Evolutionary conservation across 2,113 vertebrate genomes (phyloP).

Genomic region (Aptenodytes patagonicus): DNA sequence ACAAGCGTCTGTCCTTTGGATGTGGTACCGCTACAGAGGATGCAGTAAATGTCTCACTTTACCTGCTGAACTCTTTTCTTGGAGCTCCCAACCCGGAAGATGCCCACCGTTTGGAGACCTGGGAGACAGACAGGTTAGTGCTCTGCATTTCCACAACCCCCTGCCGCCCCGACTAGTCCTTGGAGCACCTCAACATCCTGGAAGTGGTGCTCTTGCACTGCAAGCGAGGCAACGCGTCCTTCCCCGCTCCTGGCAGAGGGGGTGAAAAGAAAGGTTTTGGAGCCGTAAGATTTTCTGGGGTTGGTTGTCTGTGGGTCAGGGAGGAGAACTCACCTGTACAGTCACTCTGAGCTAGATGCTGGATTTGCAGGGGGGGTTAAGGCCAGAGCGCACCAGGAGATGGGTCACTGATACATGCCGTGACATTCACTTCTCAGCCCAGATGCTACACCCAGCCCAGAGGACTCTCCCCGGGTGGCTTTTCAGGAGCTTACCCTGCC

Average conservation of each 20-base stretch:
- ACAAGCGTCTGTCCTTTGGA: not conserved
- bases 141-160: not conserved
- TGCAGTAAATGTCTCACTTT: not conserved
- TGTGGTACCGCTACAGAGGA: not conserved
- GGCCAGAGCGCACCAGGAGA: not conserved
- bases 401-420: not conserved
- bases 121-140: not conserved
- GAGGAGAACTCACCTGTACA: not conserved
- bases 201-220: not conserved
- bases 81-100: slow-evolving; percentile 90
- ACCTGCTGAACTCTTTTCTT: slow-evolving; percentile 89
- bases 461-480: not conserved
- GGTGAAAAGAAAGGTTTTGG: not conserved
- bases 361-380: not conserved
- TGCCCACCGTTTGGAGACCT: slow-evolving; percentile 90
- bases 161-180: rapidly evolving
- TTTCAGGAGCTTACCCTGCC: not conserved
- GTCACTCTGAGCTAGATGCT: not conserved
- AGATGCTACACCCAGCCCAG: not conserved
- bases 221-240: rapidly evolving
- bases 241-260: not conserved
- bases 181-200: rapidly evolving
- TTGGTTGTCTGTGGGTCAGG: not conserved
- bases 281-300: not conserved
- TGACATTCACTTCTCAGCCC: not conserved